Evolutionary conservation across 2,888 invertebrate species (phyloP).

Genomic region (Lasioglossum oenotherae): DNA sequence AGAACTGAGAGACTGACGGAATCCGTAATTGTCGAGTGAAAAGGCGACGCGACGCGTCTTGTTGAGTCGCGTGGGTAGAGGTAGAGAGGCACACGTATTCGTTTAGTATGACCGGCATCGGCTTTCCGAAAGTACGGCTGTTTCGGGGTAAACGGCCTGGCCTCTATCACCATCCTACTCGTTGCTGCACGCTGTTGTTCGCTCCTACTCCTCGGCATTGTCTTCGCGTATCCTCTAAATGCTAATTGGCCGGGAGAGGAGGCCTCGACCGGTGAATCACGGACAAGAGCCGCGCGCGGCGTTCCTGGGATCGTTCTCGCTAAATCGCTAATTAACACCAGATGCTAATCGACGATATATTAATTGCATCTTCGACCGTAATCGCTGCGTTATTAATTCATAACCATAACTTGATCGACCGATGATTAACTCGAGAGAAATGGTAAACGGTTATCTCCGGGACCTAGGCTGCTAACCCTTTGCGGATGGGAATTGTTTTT

Average conservation of each 20-base stretch:
- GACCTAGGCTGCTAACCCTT: background rate
- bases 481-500: background rate
- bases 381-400: background rate
- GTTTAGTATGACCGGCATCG: conserved; percentile 59
- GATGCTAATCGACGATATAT: background rate
- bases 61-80: background rate
- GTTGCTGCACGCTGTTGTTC: background rate
- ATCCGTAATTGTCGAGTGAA: conserved; percentile 6
- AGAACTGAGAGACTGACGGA: background rate
- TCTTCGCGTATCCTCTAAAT: conserved; percentile 1
- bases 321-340: conserved; percentile 6
- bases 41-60: background rate
- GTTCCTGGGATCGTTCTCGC: background rate
- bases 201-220: conserved; percentile 5
- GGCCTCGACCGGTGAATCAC: background rate
- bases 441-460: background rate
- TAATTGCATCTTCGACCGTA: background rate
- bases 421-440: conserved; percentile 17
- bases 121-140: conserved; percentile 62
- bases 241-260: background rate
- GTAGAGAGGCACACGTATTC: conserved; percentile 7
- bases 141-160: conserved; percentile 67
- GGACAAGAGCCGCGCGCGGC: background rate
- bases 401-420: background rate
- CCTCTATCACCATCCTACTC: conserved; percentile 33